phyloP scores from a whole-genome alignment of 2,888 invertebrate species.

The Metacarcinus magister region DNA sequence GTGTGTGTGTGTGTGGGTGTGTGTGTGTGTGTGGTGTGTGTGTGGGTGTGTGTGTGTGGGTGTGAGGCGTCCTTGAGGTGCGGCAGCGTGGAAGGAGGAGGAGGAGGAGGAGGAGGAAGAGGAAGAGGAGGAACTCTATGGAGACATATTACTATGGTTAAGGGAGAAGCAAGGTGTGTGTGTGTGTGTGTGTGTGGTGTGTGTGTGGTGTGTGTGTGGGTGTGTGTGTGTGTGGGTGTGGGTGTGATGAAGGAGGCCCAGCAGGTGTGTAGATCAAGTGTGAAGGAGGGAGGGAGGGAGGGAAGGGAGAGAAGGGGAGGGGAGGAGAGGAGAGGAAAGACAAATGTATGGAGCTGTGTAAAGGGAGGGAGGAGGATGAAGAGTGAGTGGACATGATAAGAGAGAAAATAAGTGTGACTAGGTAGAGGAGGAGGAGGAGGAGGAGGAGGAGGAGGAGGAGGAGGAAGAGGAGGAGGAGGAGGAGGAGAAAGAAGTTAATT shows the following conservation, averaged over 20 bases:
- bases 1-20: too few relatives aligned
- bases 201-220: too few relatives aligned
- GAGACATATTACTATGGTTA: background rate
- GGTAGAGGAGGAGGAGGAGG: background rate
- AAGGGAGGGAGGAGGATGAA: background rate
- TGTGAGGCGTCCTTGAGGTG: too few relatives aligned
- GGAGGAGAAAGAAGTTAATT: background rate
- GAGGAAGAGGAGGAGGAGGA: background rate
- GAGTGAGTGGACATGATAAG: background rate
- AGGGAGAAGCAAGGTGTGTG: background rate
- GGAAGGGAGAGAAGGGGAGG: background rate
- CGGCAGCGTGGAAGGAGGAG: background rate
- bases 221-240: too few relatives aligned
- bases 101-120: background rate
- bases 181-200: too few relatives aligned
- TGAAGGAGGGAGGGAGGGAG: background rate
- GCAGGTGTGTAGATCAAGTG: background rate
- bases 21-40: too few relatives aligned
- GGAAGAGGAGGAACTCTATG: background rate
- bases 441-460: background rate
- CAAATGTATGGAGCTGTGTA: background rate
- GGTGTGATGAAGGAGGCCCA: too few relatives aligned
- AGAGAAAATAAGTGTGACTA: background rate
- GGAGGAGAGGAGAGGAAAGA: background rate
- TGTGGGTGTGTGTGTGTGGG: too few relatives aligned